Evolutionary conservation across 2,113 vertebrate genomes (phyloP), one percentile per base, ranked within the genome.

Genomic region (Lamprotornis superbus): DNA sequence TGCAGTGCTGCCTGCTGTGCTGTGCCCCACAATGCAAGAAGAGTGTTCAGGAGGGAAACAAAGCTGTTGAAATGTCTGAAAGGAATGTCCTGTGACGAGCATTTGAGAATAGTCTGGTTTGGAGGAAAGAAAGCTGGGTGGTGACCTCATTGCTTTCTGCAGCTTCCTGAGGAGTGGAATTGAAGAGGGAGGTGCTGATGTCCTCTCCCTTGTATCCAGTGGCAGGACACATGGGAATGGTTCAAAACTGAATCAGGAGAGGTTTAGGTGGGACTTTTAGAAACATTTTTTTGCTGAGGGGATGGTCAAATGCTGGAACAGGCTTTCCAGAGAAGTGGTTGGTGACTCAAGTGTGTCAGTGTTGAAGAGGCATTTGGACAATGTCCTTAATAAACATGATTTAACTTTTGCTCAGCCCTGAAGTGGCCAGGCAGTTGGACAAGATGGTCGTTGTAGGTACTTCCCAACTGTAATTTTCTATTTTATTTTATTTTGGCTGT

Each of bases 401-500:
- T 89, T 50, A 37, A 59, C 12, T 44, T 81, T 39, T 59, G 19
- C 20, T n/a, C n/a, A n/a, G 15, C 20, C 61, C 39, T 47, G 39
- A 60, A n/a, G 16, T 25, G 16, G 20, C 47, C 53, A 68, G 23
- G 9, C 7, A 46, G 19, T 25, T 53, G 53, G 20, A 53, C 6
- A 52, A 39, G 27, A 10, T n/a, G 13, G 9, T 17, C 0, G 0
- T 44, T 65, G 13, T 35, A 75, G 37, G 15, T 44, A 3, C 8
- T 27, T 79, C 44, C 23, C n/a, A n/a, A 31, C 2, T 47, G 19
- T 24, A 63, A 10, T 65, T 10, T 42, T 30, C 37, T 42, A 5
- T 63, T 47, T n/a, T 28, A 31, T 63, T 73, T n/a, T 67, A 2
- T 20, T 56, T 11, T 40, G 6, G 5, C 6, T 6, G 10, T 23